phyloP scores from a whole-genome alignment of 2,888 invertebrate genomes.

The Apeira syringaria region DNA sequence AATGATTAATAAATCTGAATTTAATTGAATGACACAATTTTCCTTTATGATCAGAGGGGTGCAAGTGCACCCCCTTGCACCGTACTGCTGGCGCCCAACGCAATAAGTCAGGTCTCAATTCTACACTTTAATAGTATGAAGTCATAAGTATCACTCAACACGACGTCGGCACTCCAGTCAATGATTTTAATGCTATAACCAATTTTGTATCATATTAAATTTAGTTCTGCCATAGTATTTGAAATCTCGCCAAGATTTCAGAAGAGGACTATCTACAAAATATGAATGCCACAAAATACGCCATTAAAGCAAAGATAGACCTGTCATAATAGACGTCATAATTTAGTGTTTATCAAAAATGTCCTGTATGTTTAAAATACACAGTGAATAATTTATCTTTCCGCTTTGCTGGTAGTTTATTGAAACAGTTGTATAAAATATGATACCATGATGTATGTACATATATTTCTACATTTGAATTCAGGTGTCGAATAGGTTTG shows the following conservation, averaged over 20 bases:
- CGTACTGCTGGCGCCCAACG: no score
- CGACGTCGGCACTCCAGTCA: slow-evolving; percentile 36
- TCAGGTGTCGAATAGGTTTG: no score
- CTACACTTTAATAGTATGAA: no score
- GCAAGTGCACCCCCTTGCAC: no score
- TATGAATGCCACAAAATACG: slow-evolving; percentile 64
- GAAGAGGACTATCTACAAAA: slow-evolving; percentile 57
- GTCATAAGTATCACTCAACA: slow-evolving; percentile 16
- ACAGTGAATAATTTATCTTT: slow-evolving; percentile 27
- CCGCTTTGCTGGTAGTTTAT: slow-evolving; percentile 38
- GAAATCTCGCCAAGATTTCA: slow-evolving; percentile 69
- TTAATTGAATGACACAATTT: no score
- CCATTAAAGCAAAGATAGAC: slow-evolving; percentile 61
- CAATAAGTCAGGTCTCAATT: no score
- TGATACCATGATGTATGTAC: no score
- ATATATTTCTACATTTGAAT: no score
- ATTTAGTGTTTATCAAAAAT: slow-evolving; percentile 52
- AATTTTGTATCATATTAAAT: slow-evolving; percentile 54
- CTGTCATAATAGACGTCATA: slow-evolving; percentile 52
- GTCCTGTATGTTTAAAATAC: slow-evolving; percentile 45
- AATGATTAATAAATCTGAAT: no score
- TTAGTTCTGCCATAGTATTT: slow-evolving; percentile 57
- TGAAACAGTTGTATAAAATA: slow-evolving; percentile 33
- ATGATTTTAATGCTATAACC: slow-evolving; percentile 42
- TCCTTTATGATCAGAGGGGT: no score